Conservation (phyloP, 2,888 invertebrate genomes). For the Rhingia rostrata region DNA sequence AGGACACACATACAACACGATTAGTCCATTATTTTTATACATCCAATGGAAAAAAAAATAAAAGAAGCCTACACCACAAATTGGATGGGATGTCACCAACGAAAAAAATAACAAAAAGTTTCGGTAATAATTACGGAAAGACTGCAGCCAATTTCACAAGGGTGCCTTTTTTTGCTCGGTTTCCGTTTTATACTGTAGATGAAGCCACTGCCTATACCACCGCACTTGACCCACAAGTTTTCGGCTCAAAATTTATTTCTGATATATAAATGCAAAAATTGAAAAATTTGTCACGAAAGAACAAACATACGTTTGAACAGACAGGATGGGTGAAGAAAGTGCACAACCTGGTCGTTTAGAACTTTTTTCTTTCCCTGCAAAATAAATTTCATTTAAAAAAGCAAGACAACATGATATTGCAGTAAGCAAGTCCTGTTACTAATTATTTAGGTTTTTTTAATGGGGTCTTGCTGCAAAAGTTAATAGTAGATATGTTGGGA, state of each 20-base stretch:
- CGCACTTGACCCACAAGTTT: slow-evolving; percentile 36
- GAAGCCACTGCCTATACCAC: slow-evolving; percentile 1
- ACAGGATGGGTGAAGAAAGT: slow-evolving; percentile 26
- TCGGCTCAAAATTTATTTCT: slow-evolving; percentile 71
- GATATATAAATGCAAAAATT: slow-evolving; percentile 73
- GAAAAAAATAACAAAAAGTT: slow-evolving; percentile 26
- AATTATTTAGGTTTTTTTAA: too few relatives aligned
- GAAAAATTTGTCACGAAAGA: slow-evolving; percentile 74
- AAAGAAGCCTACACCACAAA: slow-evolving; percentile 26
- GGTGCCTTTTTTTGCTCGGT: slow-evolving; percentile 59
- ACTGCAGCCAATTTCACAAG: slow-evolving; percentile 72
- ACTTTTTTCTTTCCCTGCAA: too few relatives aligned
- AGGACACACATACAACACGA: slow-evolving; percentile 63
- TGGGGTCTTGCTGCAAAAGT: too few relatives aligned
- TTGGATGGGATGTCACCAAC: slow-evolving; percentile 1
- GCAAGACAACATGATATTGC: too few relatives aligned
- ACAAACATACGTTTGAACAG: slow-evolving; percentile 65
- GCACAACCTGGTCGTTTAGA: neutral
- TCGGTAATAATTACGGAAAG: slow-evolving; percentile 70
- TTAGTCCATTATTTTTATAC: slow-evolving; percentile 61
- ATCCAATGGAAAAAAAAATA: slow-evolving; percentile 18
- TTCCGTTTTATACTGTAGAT: slow-evolving; percentile 19
- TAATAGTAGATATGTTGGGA: too few relatives aligned
- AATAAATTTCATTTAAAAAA: too few relatives aligned
- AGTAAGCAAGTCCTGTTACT: too few relatives aligned